These are phyloP conservation scores for Pristionchus japonicus DNA, from an alignment of 2,888 invertebrate genomes.

Conservation along the genomic window DNA sequence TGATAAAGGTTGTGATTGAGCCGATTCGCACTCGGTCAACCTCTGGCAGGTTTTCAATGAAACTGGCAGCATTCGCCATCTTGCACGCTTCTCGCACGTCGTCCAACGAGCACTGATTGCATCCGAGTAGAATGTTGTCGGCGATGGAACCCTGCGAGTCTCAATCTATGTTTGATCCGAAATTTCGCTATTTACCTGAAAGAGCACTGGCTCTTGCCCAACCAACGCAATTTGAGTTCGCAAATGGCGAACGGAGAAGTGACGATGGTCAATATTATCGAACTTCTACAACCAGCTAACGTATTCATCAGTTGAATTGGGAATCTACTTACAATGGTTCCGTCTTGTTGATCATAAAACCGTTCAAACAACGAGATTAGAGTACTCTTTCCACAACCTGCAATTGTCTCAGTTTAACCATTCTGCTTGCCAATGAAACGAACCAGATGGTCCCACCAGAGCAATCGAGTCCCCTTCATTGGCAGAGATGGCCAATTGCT, in stretches of 20 bases:
- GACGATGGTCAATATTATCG: slow-evolving; percentile 18
- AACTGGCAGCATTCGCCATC: slow-evolving; percentile 50
- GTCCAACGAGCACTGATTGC: slow-evolving; percentile 11
- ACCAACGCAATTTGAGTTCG: slow-evolving; percentile 62
- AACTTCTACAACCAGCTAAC: background rate
- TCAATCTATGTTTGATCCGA: too few species aligned
- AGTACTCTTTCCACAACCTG: slow-evolving; percentile 89
- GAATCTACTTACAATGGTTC: background rate
- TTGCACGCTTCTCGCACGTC: slow-evolving; percentile 50
- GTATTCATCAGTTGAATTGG: background rate
- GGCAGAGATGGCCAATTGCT: slow-evolving; percentile 54
- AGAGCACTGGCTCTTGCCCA: slow-evolving; percentile 65
- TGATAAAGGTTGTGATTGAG: background rate
- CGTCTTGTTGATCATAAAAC: slow-evolving; percentile 83
- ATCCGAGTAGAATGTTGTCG: background rate
- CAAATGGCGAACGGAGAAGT: slow-evolving; percentile 50
- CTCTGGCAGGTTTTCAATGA: slow-evolving; percentile 49
- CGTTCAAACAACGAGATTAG: slow-evolving; percentile 86
- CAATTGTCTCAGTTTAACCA: background rate
- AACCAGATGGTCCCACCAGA: slow-evolving; percentile 76
- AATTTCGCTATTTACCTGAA: too few species aligned
- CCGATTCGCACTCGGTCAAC: background rate
- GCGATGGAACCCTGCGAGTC: slow-evolving; percentile 38
- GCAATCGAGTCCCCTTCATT: slow-evolving; percentile 76
- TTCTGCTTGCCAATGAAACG: background rate